Evolutionary conservation across 2,797 vertebrate species (phyloP), one percentile per base, ranked within the genome.

Genomic region (Babyrousa celebensis): DNA sequence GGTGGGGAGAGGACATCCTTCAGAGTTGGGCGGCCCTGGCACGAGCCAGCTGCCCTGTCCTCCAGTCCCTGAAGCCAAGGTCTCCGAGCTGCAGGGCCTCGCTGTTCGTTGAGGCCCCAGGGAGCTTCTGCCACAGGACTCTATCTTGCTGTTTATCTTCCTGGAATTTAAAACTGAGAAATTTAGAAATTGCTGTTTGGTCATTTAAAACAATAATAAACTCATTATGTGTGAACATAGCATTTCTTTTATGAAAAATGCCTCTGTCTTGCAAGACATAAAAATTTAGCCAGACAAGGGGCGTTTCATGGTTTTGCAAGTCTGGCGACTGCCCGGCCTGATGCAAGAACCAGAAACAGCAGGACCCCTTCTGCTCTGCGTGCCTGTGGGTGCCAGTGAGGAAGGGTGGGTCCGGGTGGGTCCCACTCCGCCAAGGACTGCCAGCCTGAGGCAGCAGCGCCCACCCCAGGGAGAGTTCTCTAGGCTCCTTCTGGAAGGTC

Each of bases 291-390:
- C 2, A 72, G 62, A 62, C 29, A 7, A 36, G 29, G n/a, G 32
- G 8, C 23, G 5, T 56, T 67, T 90, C 43, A 27, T 18, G 32
- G 60, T 52, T 68, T 32, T 85, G 43, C 36, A 14, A 21, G 62
- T 52, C n/a, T 75, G 18, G 52, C n/a, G 6, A 11, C 43, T 1
- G 20, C 43, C 65, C 23, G 23, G 79, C 54, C 52, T 54, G 91
- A 17, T 43, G 71, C 58, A 63, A 43, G 56, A 68, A 16, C 27
- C 15, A 21, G 60, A 56, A 14, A 23, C 20, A 56, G 32, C 10
- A 6, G 48, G 40, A 0, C 7, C 32, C 20, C 8, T 72, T 72
- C 29, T 74, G 62, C 91, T 3, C 20, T 0, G 8, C 0, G 15
- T 14, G 48, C 60, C 32, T 10, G 0, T 36, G 85, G 52, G 48